Conservation (phyloP, 2,888 invertebrate species). For the Tanytarsus gracilentus region DNA sequence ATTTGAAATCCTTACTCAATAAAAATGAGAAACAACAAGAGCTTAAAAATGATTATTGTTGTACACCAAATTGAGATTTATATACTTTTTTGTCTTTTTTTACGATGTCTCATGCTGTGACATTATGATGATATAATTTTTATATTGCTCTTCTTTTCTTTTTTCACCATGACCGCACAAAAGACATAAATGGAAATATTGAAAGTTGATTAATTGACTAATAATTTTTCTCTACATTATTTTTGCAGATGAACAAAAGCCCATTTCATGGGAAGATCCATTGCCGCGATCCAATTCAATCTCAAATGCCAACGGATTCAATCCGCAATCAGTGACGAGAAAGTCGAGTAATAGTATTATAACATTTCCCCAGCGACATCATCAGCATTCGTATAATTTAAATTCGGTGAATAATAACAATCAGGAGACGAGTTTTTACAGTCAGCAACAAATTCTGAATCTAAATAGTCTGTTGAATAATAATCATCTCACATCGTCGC, state of each 20-base stretch:
- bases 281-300: constrained; percentile 33
- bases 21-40: no score
- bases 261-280: constrained; percentile 71
- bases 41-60: no score
- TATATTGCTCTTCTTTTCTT: neutral
- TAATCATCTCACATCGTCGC: constrained; percentile 10
- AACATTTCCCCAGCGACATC: constrained; percentile 34
- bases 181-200: neutral
- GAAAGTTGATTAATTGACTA: neutral
- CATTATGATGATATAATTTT: no score
- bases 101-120: no score
- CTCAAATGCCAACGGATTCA: constrained; percentile 37
- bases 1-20: no score
- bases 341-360: constrained; percentile 35
- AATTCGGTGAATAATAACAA: constrained; percentile 22
- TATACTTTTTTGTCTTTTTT: no score
- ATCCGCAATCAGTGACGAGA: constrained; percentile 38
- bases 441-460: constrained; percentile 16
- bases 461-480: constrained; percentile 23
- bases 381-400: constrained; percentile 33
- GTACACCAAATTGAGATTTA: no score
- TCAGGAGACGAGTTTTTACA: constrained; percentile 28
- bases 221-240: constrained; percentile 31
- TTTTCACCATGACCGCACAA: constrained; percentile 1
- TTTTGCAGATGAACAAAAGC: constrained; percentile 66